A percentile compares a stretch with the other conserved stretches of the same genome.
phyloP scores from a whole-genome alignment of 2,888 invertebrate species.

The Odontocerum albicorne region DNA sequence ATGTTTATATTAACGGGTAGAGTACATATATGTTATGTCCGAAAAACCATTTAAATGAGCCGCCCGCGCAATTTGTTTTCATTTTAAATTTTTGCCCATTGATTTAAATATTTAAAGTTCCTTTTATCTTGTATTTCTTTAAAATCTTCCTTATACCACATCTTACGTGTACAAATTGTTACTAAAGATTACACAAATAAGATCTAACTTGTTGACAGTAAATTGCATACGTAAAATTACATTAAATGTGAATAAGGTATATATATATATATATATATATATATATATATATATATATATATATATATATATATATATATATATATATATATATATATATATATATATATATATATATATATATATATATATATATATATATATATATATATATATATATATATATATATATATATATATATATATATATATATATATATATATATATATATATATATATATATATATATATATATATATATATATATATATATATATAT shows the following conservation, averaged over 20 bases:
- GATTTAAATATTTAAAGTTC: too few species aligned
- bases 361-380: slow-evolving; percentile 5
- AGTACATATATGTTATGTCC: too few species aligned
- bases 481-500: neutral
- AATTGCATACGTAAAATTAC: too few species aligned
- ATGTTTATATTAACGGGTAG: too few species aligned
- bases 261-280: neutral
- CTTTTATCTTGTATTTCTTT: too few species aligned
- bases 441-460: neutral
- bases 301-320: neutral
- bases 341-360: slow-evolving; percentile 1
- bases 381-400: slow-evolving; percentile 4
- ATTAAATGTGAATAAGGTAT: neutral
- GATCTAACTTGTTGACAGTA: too few species aligned
- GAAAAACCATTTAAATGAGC: too few species aligned
- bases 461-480: neutral
- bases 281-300: slow-evolving; percentile 4
- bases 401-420: neutral
- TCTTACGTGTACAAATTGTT: too few species aligned
- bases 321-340: neutral
- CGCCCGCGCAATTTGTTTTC: too few species aligned
- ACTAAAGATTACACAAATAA: too few species aligned
- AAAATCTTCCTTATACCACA: too few species aligned
- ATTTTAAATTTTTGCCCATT: too few species aligned
- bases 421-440: neutral